These are phyloP conservation scores for Kradibia gibbosae DNA, from an alignment of 1,140 invertebrate genomes.

Conservation along the genomic window DNA sequence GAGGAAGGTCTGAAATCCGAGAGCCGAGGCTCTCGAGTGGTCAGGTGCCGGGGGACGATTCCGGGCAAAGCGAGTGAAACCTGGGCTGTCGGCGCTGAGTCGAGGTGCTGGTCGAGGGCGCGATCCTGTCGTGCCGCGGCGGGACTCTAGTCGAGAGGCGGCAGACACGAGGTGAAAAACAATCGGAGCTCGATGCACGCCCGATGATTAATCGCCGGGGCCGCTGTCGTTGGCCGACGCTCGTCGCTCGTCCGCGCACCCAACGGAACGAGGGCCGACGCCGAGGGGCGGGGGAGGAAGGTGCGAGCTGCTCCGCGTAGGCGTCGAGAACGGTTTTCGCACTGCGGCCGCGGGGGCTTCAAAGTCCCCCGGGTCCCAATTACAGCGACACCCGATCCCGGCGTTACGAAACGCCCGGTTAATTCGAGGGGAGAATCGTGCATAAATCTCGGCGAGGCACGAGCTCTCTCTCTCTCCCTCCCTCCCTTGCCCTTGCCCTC, in stretches of 20 bases:
- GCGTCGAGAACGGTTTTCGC: background rate
- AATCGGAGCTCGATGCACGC: slow-evolving; percentile 41
- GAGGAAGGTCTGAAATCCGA: background rate
- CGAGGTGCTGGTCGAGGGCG: background rate
- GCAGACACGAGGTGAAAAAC: slow-evolving; percentile 22
- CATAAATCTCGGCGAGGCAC: slow-evolving; percentile 51
- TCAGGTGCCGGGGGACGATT: background rate
- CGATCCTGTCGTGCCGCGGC: background rate
- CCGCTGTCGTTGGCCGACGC: background rate
- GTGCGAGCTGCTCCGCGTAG: background rate
- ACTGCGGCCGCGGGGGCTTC: background rate
- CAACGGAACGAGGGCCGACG: slow-evolving; percentile 5
- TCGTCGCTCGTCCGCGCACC: background rate
- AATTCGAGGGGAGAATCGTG: slow-evolving; percentile 51
- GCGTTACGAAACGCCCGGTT: slow-evolving; percentile 51
- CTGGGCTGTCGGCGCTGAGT: background rate
- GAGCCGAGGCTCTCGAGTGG: background rate
- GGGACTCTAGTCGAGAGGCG: background rate
- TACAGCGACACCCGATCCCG: slow-evolving; percentile 56
- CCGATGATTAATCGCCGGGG: slow-evolving; percentile 39
- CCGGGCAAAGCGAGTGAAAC: background rate
- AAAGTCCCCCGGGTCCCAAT: slow-evolving; percentile 56
- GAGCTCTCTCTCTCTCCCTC: background rate
- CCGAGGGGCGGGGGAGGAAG: background rate
- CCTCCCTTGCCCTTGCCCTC: background rate